Evolutionary conservation across 2,113 vertebrate genomes (phyloP).

Genomic region (Tragelaphus strepsiceros): DNA sequence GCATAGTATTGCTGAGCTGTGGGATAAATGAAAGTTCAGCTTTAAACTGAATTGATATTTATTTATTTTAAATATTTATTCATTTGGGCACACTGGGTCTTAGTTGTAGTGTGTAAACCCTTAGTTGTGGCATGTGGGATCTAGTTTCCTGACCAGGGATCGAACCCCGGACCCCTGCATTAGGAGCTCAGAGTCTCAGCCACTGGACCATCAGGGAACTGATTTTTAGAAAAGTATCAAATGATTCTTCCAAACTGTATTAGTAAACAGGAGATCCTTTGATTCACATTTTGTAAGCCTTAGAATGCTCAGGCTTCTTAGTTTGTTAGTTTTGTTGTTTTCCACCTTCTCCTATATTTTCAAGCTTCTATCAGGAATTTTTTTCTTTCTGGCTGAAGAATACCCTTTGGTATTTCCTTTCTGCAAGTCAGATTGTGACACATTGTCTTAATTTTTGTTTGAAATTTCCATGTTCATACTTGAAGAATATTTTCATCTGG

Average conservation of each 20-base stretch:
- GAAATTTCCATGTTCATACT: neutral
- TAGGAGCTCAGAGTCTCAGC: neutral
- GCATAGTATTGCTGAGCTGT: neutral
- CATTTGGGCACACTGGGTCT: neutral
- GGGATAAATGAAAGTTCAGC: neutral
- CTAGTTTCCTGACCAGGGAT: neutral
- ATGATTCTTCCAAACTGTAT: neutral
- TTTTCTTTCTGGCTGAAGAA: neutral
- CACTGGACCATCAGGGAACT: neutral
- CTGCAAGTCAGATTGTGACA: neutral
- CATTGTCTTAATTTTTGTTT: neutral
- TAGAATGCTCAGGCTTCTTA: neutral
- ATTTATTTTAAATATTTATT: neutral
- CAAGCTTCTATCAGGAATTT: neutral
- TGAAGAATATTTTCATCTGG: neutral
- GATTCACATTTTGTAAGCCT: neutral
- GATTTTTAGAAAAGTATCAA: neutral
- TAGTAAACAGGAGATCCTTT: neutral
- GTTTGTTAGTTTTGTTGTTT: neutral
- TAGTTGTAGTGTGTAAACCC: neutral
- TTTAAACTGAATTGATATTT: neutral
- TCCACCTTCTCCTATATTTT: neutral
- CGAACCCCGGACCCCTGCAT: accelerated
- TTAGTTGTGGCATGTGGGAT: neutral
- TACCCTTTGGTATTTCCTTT: neutral